phyloP scores from a whole-genome alignment of 2,888 invertebrate genomes.

The Psylliodes chrysocephalus region DNA sequence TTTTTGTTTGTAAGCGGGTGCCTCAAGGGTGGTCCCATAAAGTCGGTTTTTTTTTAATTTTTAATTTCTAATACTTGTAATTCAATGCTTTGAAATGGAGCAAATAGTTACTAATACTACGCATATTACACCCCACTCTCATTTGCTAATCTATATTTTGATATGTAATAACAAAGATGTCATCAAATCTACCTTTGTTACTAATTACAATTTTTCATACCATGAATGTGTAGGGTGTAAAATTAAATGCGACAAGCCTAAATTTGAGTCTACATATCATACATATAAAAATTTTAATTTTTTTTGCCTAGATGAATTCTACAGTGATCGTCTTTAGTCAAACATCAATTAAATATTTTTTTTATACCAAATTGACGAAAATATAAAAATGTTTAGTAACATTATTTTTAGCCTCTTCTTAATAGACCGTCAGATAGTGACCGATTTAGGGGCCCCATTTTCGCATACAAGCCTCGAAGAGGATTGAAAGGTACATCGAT shows the following conservation, averaged over 20 bases:
- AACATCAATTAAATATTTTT: neutral
- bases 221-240: conserved; percentile 9
- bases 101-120: conserved; percentile 6
- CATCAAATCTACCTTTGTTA: neutral
- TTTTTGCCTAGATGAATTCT: neutral
- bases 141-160: conserved; percentile 11
- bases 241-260: conserved; percentile 4
- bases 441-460: too few relatives aligned
- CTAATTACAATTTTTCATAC: conserved; percentile 3
- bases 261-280: neutral
- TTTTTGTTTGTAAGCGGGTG: too few relatives aligned
- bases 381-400: conserved; percentile 6
- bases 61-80: conserved; percentile 3
- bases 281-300: neutral
- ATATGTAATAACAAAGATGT: conserved; percentile 11
- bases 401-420: conserved; percentile 4
- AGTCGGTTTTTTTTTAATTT: too few relatives aligned
- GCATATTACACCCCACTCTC: conserved; percentile 2
- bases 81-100: neutral
- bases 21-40: too few relatives aligned
- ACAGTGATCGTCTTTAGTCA: conserved; percentile 3
- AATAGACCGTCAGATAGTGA: too few relatives aligned
- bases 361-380: conserved; percentile 5
- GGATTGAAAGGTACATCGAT: too few relatives aligned
- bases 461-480: too few relatives aligned